Evolutionary conservation across 1,140 invertebrate species (phyloP), one percentile per base, ranked within the genome.

Genomic region (Argopecten irradians): DNA sequence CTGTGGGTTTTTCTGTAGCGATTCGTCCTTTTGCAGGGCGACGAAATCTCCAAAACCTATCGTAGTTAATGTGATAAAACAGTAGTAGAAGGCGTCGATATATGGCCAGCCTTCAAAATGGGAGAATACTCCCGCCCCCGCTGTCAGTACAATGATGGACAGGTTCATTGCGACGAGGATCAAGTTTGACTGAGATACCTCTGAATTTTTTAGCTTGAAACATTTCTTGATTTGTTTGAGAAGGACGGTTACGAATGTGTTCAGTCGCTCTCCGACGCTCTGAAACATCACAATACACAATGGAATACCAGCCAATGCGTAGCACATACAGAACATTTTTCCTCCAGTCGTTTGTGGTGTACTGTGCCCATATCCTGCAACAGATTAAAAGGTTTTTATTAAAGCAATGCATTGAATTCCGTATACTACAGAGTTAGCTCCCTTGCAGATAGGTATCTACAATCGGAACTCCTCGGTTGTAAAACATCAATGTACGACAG

Each of bases 71-170:
- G 99, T 99, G 82, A 99, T 99, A 95, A 99, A 99, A 94, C 99
- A 99, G 95, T 99, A 99, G 95, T 99, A 99, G 92, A 99, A 98
- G 88, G 98, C 98, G 95, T 99, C 98, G 93, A 99, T 99, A 95
- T 99, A 99, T 87, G 97, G 97, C 99, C 99, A 99, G 2, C 97
- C 97, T 95, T 99, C 99, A 94, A 99, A 99, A 41, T 97, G 96
- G 9, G 98, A 98, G 96, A 99, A 99, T 0, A 98, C 98, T 0
- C 98, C 98, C 0, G 99, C 99, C 84, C 99, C 99, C 1, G 98
- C 98, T 16, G 98, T 98, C 90, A 99, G 98, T n/a, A 99, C 99
- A 82, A 99, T 97, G 13, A 98, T 98, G 83, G 98, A 99, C 32
- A 99, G 96, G 94, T 98, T 98, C 34, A 98, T 98, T 35, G 98